Conservation (phyloP, 2,888 invertebrate species). For the Mongoloraphidia duomilia region DNA sequence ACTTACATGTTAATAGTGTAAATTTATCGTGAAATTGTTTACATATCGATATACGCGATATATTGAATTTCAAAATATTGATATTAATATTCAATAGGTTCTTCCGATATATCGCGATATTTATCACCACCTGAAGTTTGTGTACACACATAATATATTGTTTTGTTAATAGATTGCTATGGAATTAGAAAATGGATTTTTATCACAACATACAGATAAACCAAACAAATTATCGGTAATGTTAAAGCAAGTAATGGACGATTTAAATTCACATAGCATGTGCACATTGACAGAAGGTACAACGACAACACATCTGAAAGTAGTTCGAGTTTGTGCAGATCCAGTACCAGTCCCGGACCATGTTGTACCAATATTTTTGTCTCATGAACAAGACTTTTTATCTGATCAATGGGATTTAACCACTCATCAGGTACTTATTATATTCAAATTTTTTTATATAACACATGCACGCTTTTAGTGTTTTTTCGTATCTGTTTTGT, state of each 20-base stretch:
- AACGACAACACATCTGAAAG: constrained; percentile 79
- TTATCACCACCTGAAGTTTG: too few species aligned
- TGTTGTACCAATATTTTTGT: constrained; percentile 75
- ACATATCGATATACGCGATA: too few species aligned
- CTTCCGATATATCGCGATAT: too few species aligned
- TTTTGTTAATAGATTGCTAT: constrained; percentile 49
- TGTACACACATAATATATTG: not conserved
- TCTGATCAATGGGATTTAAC: constrained; percentile 84
- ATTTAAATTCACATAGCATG: constrained; percentile 55
- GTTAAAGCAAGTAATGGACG: constrained; percentile 61
- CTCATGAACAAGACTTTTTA: constrained; percentile 45
- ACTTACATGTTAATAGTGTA: too few species aligned
- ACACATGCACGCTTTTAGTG: too few species aligned
- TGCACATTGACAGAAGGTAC: constrained; percentile 53
- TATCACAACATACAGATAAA: constrained; percentile 56
- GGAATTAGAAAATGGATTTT: constrained; percentile 74
- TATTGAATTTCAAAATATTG: too few species aligned
- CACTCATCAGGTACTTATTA: constrained; percentile 61
- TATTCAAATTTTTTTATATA: not conserved
- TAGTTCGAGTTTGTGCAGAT: constrained; percentile 66
- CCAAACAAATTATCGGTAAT: constrained; percentile 53
- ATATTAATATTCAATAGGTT: too few species aligned
- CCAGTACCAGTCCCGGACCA: constrained; percentile 72
- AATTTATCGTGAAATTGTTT: too few species aligned
- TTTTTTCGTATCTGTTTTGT: too few species aligned